Evolutionary conservation across 2,113 vertebrate species (phyloP), one percentile per base, ranked within the genome.

Genomic region (Tragelaphus strepsiceros): DNA sequence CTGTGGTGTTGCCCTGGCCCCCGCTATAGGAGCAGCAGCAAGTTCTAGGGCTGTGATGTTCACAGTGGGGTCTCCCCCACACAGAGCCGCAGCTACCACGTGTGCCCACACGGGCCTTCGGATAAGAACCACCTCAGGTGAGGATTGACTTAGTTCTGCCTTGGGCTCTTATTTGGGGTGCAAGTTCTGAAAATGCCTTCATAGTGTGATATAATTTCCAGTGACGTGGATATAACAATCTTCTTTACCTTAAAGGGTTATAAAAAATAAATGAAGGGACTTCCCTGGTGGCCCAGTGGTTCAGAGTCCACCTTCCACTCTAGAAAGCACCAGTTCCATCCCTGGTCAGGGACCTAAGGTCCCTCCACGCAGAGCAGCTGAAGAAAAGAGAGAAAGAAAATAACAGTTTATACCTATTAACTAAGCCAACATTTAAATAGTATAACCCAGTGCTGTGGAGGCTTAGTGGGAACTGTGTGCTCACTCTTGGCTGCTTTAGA

Each of bases 11-110:
- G 89, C 97, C 8, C 78, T 98, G 88, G 98, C 97, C 22, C 98
- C 98, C 56, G 98, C 99, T 5, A 92, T 98, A 84, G 97, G 98
- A 91, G 96, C 98, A 0, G 98, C 99, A 24, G 97, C 98, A 0
- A 99, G 99, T 98, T 99, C 99, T 54, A 99, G 99, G 32, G 99
- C 99, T 32, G 99, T 99, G 86, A 99, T 99, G 15, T 99, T 99
- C 98, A 99, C 99, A 1, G 99, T 99, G 64, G 99, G 99, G 22
- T 99, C 99, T 22, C 99, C 99, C 83, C 99, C 99, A 2, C 99
- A 99, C 97, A 99, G 99, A 58, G 99, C 99, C 97, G 99, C 99
- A 4, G 99, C 99, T 96, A 99, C 99, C 0, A 98, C 99, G 88
- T 99, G 99, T 98, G 99, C 99, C 96, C 99, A 99, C 32, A 99